Percentiles rank a stretch among this genome's conserved stretches.
Conservation (phyloP, 2,113 vertebrate genomes). For the Cottus gobio region DNA sequence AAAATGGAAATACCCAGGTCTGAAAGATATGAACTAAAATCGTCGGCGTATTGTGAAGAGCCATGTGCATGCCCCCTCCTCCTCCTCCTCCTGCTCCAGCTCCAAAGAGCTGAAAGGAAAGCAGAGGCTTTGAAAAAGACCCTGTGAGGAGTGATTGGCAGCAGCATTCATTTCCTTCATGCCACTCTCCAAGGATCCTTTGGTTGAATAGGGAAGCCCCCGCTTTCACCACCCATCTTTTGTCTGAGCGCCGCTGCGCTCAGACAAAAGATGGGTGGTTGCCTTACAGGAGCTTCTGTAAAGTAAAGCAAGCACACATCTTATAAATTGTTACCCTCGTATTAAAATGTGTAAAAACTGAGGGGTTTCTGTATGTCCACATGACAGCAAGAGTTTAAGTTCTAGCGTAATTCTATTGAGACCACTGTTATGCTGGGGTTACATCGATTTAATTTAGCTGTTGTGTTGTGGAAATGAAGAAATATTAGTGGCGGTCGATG, state of each 20-base stretch:
- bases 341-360: slow-evolving; percentile 6
- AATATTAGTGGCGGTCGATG: not conserved
- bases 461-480: not conserved
- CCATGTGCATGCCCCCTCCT: slow-evolving; percentile 15
- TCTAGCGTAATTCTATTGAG: not conserved
- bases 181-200: slow-evolving; percentile 61
- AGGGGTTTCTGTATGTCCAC: not conserved
- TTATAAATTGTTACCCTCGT: slow-evolving; percentile 17
- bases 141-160: slow-evolving; percentile 76
- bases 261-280: slow-evolving; percentile 9
- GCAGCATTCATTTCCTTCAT: slow-evolving; percentile 77
- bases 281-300: slow-evolving; percentile 34
- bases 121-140: slow-evolving; percentile 65
- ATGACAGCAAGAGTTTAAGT: not conserved
- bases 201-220: slow-evolving; percentile 62
- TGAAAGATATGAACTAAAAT: slow-evolving; percentile 13
- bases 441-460: not conserved
- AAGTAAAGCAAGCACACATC: slow-evolving; percentile 8
- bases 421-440: not conserved
- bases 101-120: slow-evolving; percentile 69
- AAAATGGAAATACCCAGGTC: slow-evolving; percentile 2
- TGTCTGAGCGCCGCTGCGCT: slow-evolving; percentile 46
- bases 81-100: slow-evolving; percentile 17
- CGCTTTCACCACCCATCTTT: slow-evolving; percentile 61
- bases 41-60: not conserved